Evolutionary conservation across 2,888 invertebrate genomes (phyloP).

Genomic region (Archips xylosteana): DNA sequence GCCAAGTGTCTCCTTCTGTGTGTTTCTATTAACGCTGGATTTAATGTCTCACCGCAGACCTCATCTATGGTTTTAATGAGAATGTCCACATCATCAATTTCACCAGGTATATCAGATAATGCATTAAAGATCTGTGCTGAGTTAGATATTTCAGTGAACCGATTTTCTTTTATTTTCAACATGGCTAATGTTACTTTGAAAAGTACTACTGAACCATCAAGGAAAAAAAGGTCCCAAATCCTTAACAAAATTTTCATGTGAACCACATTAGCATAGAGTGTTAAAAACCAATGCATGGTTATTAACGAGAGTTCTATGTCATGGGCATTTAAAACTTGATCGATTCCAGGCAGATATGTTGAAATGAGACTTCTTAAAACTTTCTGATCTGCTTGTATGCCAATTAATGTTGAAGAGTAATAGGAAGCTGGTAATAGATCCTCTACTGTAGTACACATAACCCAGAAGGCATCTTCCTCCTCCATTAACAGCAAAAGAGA

Average conservation of each 20-base stretch:
- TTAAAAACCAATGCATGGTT: slow-evolving; percentile 98
- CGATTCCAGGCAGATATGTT: slow-evolving; percentile 95
- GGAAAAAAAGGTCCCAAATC: slow-evolving; percentile 99
- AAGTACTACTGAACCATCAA: slow-evolving; percentile 97
- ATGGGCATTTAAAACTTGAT: slow-evolving; percentile 96
- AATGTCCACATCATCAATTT: slow-evolving; percentile 95
- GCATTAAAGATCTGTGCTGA: slow-evolving; percentile 99
- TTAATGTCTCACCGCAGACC: slow-evolving; percentile 92
- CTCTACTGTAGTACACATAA: slow-evolving; percentile 99
- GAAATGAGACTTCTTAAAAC: slow-evolving; percentile 97
- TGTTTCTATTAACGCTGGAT: slow-evolving; percentile 94
- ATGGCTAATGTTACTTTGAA: slow-evolving; percentile 98
- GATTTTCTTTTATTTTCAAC: slow-evolving; percentile 92
- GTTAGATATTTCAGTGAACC: slow-evolving; percentile 94
- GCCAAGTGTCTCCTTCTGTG: slow-evolving; percentile 96
- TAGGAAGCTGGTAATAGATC: slow-evolving; percentile 98
- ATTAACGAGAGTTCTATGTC: slow-evolving; percentile 98
- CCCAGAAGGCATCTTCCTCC: slow-evolving; percentile 99
- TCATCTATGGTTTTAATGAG: slow-evolving; percentile 90
- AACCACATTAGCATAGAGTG: slow-evolving; percentile 98
- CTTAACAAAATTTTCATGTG: slow-evolving; percentile 96
- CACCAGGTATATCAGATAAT: slow-evolving; percentile 97
- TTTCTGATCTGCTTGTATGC: slow-evolving; percentile 97
- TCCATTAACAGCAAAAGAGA: slow-evolving; percentile 96
- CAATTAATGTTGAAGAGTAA: slow-evolving; percentile 97